Evolutionary conservation across 2,113 vertebrate species (phyloP).

Genomic region (Oophaga pumilio): DNA sequence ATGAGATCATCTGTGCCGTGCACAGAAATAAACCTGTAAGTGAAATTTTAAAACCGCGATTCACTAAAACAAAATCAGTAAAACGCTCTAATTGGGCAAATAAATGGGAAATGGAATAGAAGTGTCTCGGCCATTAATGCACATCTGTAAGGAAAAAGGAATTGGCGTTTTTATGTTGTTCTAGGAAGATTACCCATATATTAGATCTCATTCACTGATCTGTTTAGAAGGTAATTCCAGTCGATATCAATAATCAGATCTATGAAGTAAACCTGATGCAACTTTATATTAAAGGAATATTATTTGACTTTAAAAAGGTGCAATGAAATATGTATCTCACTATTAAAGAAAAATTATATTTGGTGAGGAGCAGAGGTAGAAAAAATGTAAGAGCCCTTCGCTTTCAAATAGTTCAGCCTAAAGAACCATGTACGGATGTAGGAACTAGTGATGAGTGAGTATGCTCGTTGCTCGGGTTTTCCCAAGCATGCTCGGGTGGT

Average conservation of each 20-base stretch:
- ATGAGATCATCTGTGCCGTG: slow-evolving; percentile 12
- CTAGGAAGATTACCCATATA: background rate
- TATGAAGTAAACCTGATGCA: background rate
- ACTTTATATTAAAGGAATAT: background rate
- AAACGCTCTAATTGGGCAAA: slow-evolving; percentile 17
- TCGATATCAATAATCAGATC: background rate
- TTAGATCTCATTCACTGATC: background rate
- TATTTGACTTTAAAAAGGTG: background rate
- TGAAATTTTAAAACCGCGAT: background rate
- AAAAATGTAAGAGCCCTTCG: too few relatives aligned
- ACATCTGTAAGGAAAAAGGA: background rate
- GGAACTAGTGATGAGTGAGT: too few relatives aligned
- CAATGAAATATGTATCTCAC: background rate
- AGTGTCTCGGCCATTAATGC: background rate
- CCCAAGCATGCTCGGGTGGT: too few relatives aligned
- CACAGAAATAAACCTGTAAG: slow-evolving; percentile 19
- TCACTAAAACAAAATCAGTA: slow-evolving; percentile 20
- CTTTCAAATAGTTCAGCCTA: too few relatives aligned
- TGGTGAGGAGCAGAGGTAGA: too few relatives aligned
- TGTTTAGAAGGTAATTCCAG: background rate
- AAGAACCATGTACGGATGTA: too few relatives aligned
- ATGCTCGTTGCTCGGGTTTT: too few relatives aligned
- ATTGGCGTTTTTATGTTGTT: background rate
- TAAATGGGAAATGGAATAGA: slow-evolving; percentile 14
- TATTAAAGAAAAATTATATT: background rate